Conservation (phyloP, 2,888 invertebrate genomes). For the Acleris laterana region DNA sequence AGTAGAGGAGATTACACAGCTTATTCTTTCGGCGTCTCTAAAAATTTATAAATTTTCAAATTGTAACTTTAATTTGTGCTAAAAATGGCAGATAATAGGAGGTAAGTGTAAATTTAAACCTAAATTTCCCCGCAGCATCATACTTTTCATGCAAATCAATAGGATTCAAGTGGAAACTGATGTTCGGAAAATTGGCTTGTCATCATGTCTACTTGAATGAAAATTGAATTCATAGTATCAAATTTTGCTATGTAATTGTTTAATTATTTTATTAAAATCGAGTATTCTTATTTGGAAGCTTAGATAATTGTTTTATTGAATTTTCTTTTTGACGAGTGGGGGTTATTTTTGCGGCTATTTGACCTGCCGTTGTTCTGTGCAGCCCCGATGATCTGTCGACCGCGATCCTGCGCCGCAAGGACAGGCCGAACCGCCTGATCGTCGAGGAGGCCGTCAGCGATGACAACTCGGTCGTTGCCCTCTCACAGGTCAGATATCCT, state of each 20-base stretch:
- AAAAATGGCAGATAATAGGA: constrained; percentile 85
- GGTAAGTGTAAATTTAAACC: constrained; percentile 61
- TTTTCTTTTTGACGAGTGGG: constrained; percentile 35
- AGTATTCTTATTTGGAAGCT: constrained; percentile 7
- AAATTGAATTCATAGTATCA: constrained; percentile 36
- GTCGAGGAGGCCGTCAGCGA: constrained; percentile 99
- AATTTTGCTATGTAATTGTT: constrained; percentile 48
- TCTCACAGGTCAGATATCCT: constrained; percentile 91
- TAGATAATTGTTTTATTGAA: constrained; percentile 12
- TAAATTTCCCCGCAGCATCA: constrained; percentile 33
- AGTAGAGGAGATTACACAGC: constrained; percentile 64
- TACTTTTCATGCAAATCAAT: constrained; percentile 22
- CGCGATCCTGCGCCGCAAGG: constrained; percentile 98
- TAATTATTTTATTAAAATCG: constrained; percentile 8
- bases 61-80: constrained; percentile 64
- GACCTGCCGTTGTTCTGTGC: constrained; percentile 54
- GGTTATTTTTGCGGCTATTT: constrained; percentile 40
- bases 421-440: constrained; percentile 98
- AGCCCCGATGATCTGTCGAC: constrained; percentile 97
- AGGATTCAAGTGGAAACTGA: constrained; percentile 51
- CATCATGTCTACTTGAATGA: constrained; percentile 74
- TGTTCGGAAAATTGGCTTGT: constrained; percentile 80
- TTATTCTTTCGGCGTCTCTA: constrained; percentile 71
- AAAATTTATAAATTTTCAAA: constrained; percentile 63
- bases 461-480: constrained; percentile 98